phyloP scores from a whole-genome alignment of 2,113 vertebrate genomes.

The Corvus moneduloides region DNA sequence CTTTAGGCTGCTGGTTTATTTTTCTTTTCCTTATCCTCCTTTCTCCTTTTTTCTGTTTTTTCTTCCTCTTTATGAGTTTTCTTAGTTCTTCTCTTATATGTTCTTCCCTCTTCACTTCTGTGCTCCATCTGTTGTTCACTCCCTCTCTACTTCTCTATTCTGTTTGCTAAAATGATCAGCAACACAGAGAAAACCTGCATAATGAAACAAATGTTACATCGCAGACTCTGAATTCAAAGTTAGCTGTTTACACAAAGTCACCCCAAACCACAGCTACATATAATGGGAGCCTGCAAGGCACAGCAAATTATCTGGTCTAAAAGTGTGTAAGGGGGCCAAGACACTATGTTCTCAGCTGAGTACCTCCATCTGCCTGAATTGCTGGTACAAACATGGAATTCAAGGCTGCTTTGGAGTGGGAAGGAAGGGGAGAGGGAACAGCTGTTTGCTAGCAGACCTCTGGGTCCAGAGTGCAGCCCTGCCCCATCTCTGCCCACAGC shows the following conservation, averaged over 20 bases:
- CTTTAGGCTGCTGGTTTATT: not conserved
- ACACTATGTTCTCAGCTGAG: not conserved
- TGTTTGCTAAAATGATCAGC: not conserved
- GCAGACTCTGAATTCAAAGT: not conserved
- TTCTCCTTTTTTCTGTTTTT: not conserved
- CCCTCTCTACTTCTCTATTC: not conserved
- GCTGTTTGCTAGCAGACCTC: accelerated
- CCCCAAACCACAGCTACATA: not conserved
- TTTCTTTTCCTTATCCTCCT: not conserved
- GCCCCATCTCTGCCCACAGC: too few species aligned
- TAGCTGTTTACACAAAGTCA: not conserved
- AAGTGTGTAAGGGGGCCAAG: not conserved
- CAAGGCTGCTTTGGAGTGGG: not conserved
- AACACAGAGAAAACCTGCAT: not conserved
- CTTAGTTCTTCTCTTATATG: not conserved
- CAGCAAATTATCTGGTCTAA: not conserved
- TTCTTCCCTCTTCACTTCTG: constrained; percentile 22
- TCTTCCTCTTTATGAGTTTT: constrained; percentile 25
- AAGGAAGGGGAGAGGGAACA: not conserved
- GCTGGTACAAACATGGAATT: not conserved
- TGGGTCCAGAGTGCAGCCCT: accelerated
- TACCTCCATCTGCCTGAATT: not conserved
- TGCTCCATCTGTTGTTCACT: not conserved
- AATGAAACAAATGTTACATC: not conserved
- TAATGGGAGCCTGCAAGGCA: not conserved